Percentiles rank a stretch among this genome's conserved stretches.
phyloP scores from a whole-genome alignment of 2,888 invertebrate species.

The Petrolisthes cinctipes region DNA sequence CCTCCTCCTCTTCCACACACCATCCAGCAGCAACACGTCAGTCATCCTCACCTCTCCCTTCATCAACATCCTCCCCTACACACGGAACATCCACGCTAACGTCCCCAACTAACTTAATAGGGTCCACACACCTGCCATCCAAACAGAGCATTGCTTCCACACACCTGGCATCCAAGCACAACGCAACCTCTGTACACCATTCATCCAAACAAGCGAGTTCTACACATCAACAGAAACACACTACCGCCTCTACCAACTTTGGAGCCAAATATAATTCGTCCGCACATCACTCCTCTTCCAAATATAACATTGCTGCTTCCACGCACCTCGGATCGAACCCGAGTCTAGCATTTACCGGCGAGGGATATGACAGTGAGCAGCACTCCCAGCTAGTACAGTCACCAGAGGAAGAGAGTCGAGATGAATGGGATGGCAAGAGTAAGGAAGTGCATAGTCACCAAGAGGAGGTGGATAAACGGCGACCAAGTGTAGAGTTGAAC shows the following conservation, averaged over 20 bases:
- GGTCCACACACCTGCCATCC: not conserved
- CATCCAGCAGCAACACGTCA: not conserved
- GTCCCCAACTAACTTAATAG: not conserved
- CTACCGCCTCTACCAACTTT: too few relatives aligned
- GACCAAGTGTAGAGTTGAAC: slow-evolving; percentile 7
- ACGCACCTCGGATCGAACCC: too few relatives aligned
- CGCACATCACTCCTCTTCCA: too few relatives aligned
- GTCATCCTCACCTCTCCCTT: not conserved
- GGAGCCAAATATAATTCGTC: too few relatives aligned
- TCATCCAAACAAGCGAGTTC: not conserved
- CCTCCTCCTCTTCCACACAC: not conserved
- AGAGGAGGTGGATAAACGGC: slow-evolving; percentile 1
- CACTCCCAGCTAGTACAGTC: too few relatives aligned
- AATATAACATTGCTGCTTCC: too few relatives aligned
- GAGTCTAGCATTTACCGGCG: too few relatives aligned
- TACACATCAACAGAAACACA: too few relatives aligned
- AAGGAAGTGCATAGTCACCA: not conserved
- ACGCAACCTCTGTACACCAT: not conserved
- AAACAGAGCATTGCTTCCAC: not conserved
- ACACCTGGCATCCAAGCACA: not conserved
- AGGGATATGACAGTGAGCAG: too few relatives aligned
- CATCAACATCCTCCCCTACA: not conserved
- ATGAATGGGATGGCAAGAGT: not conserved
- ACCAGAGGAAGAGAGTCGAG: not conserved
- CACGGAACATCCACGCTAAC: not conserved